A percentile compares a stretch with the other conserved stretches of the same genome.
Conservation (phyloP, 2,797 vertebrate genomes). For the Enteromius viviparus region DNA sequence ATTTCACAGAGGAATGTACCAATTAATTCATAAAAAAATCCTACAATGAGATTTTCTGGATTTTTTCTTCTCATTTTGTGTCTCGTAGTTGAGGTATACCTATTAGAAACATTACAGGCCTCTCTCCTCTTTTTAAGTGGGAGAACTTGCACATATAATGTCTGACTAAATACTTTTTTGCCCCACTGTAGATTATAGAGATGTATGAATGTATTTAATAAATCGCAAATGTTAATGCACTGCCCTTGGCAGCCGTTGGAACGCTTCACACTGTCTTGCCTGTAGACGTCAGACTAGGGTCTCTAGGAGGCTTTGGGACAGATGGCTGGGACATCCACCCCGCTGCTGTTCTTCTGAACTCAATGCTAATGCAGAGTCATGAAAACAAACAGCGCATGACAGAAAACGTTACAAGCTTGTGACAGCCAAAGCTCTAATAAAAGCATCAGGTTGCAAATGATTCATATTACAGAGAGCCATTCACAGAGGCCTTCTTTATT, state of each 20-base stretch:
- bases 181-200: no score
- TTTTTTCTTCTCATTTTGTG: no score
- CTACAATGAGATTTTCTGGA: no score
- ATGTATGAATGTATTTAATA: not conserved
- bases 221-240: not conserved
- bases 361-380: constrained; percentile 16
- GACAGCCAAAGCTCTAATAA: constrained; percentile 29
- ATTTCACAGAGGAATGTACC: no score
- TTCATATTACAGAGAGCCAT: constrained; percentile 19
- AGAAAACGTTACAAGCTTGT: constrained; percentile 12
- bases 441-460: constrained; percentile 31
- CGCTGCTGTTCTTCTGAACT: constrained; percentile 33
- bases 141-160: no score
- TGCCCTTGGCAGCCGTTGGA: not conserved
- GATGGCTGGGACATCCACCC: constrained; percentile 41
- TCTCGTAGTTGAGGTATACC: no score
- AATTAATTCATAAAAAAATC: no score
- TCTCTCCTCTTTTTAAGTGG: no score
- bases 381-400: constrained; percentile 39
- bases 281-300: not conserved
- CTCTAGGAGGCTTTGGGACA: constrained; percentile 10
- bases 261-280: not conserved
- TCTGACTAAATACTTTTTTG: no score
- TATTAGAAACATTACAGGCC: no score
- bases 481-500: constrained; percentile 18